A percentile compares a stretch with the other conserved stretches of the same genome.
phyloP scores from a whole-genome alignment of 2,113 vertebrate genomes.

The Trogon surrucura region DNA sequence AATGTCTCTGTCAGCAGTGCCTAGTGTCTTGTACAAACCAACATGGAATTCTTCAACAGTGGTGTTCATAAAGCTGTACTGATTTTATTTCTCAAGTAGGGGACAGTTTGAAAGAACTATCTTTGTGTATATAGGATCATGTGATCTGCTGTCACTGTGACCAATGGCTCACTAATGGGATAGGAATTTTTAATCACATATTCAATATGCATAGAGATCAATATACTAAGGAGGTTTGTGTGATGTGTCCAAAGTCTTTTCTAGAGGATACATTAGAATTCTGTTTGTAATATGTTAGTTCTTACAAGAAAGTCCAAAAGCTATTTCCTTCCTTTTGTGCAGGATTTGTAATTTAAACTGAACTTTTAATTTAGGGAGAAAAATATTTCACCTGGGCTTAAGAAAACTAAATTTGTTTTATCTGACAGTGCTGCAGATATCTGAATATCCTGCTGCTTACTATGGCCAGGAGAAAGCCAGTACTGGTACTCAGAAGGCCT shows the following conservation, averaged over 20 bases:
- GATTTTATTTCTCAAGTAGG: constrained; percentile 49
- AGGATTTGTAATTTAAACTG: constrained; percentile 2
- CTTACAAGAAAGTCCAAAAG: neutral
- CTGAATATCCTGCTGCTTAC: neutral
- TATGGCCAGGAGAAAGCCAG: neutral
- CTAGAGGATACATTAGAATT: neutral
- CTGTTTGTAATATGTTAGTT: neutral
- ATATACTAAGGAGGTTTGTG: neutral
- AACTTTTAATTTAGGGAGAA: neutral
- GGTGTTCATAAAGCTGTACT: constrained; percentile 13
- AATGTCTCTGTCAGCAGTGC: constrained; percentile 20
- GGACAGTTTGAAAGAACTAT: constrained; percentile 43
- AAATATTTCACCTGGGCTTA: neutral
- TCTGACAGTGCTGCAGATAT: neutral
- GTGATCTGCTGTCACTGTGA: constrained; percentile 23
- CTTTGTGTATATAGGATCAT: constrained; percentile 18
- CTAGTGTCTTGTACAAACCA: neutral
- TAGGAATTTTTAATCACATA: neutral
- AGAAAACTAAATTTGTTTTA: neutral
- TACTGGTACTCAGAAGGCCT: neutral
- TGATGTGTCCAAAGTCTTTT: neutral
- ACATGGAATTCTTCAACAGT: neutral
- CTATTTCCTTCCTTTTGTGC: neutral
- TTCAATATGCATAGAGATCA: neutral
- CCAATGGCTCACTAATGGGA: constrained; percentile 20